phyloP scores from a whole-genome alignment of 2,113 vertebrate species.

The Phycodurus eques region DNA sequence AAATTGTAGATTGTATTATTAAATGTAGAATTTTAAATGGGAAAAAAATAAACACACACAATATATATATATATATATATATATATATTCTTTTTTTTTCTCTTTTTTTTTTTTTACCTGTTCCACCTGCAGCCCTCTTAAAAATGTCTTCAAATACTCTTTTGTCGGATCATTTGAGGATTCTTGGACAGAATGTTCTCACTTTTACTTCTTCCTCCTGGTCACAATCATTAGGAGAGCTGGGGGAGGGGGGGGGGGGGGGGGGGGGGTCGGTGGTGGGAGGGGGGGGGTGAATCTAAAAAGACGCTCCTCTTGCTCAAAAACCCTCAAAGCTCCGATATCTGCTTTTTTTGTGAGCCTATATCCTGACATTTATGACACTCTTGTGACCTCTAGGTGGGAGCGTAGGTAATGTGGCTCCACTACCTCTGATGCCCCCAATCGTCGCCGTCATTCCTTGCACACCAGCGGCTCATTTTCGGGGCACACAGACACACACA shows the following conservation, averaged over 20 bases:
- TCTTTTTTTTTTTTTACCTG: neutral
- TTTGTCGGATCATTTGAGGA: neutral
- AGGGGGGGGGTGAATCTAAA: neutral
- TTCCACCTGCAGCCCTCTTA: neutral
- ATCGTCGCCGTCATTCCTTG: slow-evolving; percentile 46
- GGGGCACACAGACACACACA: slow-evolving; percentile 13
- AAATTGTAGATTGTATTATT: no score
- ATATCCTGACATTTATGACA: slow-evolving; percentile 58
- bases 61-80: neutral
- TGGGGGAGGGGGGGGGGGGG: no score
- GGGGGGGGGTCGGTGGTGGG: no score
- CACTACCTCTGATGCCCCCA: slow-evolving; percentile 41
- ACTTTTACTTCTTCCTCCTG: neutral
- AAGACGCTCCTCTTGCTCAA: neutral
- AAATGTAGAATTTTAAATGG: no score
- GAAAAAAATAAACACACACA: no score
- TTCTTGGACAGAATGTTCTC: neutral
- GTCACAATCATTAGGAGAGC: neutral
- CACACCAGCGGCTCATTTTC: slow-evolving; percentile 46
- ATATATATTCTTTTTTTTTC: neutral
- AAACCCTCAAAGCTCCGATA: slow-evolving; percentile 10
- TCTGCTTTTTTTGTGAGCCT: neutral
- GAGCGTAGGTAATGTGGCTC: slow-evolving; percentile 20
- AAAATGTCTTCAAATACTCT: neutral
- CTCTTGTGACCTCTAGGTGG: slow-evolving; percentile 43